Conservation (phyloP, 2,113 vertebrate genomes). For the Cairina moschata region DNA sequence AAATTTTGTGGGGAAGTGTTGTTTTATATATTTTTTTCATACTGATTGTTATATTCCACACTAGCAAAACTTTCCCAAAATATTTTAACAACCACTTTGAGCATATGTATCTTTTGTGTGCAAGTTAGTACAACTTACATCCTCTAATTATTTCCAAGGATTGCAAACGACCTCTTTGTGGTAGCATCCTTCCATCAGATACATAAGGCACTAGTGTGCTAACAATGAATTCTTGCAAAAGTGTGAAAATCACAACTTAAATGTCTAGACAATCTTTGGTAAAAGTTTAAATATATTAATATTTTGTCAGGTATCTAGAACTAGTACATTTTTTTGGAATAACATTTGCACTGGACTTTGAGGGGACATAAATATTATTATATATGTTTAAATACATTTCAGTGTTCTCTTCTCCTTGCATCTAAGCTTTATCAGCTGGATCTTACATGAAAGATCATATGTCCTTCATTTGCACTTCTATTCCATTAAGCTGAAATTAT, state of each 20-base stretch:
- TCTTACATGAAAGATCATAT: not conserved
- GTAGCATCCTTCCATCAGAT: not conserved
- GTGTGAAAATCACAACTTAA: constrained; percentile 34
- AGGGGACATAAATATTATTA: not conserved
- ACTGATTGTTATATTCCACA: not conserved
- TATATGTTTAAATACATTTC: not conserved
- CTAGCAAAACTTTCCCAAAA: not conserved
- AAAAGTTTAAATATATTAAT: not conserved
- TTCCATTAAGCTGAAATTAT: not conserved
- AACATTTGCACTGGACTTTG: not conserved
- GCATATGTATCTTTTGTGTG: not conserved
- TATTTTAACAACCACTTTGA: not conserved
- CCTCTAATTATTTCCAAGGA: not conserved
- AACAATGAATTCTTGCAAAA: constrained; percentile 45
- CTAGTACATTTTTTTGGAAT: not conserved
- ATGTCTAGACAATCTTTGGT: not conserved
- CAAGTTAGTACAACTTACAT: not conserved
- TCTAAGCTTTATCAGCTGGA: not conserved
- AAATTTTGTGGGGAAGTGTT: fast-evolving
- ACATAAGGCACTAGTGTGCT: not conserved
- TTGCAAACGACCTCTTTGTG: not conserved
- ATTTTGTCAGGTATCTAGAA: not conserved
- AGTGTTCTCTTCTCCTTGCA: not conserved
- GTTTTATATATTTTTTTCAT: not conserved
- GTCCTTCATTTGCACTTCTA: not conserved